These are phyloP conservation scores for Fratercula arctica DNA, from an alignment of 2,797 vertebrate genomes.

Conservation along the genomic window DNA sequence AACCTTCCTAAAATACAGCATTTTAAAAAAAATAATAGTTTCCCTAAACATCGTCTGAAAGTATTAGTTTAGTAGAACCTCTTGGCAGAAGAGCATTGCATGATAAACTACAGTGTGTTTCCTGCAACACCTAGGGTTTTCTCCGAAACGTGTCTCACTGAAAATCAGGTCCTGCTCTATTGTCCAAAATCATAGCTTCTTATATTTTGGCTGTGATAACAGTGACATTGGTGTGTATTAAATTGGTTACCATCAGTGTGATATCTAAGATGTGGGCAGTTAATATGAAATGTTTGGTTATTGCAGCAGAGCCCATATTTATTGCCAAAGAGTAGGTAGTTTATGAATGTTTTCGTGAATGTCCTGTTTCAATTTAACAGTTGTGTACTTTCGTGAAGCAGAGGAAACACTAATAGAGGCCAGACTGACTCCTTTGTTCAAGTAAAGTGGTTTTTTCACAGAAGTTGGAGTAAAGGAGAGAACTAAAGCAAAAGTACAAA, in stretches of 20 bases:
- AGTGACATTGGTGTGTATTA: neutral
- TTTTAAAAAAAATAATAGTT: neutral
- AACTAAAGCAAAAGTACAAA: neutral
- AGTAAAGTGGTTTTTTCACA: neutral
- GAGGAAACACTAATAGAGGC: neutral
- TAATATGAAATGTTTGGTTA: neutral
- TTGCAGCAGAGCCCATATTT: neutral
- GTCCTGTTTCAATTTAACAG: neutral
- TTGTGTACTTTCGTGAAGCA: neutral
- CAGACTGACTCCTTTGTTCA: neutral
- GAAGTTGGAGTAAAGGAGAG: neutral
- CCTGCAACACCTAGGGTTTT: neutral
- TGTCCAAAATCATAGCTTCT: neutral
- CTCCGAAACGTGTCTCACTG: neutral
- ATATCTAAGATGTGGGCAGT: neutral
- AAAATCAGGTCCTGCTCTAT: neutral
- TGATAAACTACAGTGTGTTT: neutral
- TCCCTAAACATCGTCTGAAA: neutral
- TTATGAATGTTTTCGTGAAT: neutral
- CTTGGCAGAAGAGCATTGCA: neutral
- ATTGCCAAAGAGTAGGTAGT: neutral
- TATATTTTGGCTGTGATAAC: neutral
- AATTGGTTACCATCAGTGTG: neutral
- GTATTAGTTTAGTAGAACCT: neutral
- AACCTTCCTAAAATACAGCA: neutral